A percentile compares a stretch with the other conserved stretches of the same genome.
Conservation (phyloP, 2,113 vertebrate genomes). For the Aptenodytes forsteri region DNA sequence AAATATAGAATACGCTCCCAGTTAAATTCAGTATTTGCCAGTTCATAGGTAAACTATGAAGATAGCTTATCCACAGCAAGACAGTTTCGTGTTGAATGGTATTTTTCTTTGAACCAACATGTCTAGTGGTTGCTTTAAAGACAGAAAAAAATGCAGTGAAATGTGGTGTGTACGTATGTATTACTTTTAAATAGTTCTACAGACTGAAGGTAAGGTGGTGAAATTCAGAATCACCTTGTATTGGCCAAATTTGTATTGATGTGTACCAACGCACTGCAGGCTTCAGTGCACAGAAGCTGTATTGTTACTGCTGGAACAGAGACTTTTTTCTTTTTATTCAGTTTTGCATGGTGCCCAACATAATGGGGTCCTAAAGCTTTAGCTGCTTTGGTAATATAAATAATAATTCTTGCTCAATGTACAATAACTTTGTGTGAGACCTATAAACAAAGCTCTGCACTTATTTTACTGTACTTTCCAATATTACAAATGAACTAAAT, state of each 20-base stretch:
- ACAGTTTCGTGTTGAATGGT: neutral
- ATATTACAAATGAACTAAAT: neutral
- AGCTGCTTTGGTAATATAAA: neutral
- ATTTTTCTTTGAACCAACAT: neutral
- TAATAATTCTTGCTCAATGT: neutral
- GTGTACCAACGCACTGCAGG: neutral
- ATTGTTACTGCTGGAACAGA: neutral
- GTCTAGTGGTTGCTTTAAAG: neutral
- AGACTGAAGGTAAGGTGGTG: neutral
- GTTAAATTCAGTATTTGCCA: neutral
- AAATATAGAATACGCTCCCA: neutral
- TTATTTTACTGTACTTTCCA: neutral
- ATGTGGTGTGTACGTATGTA: fast-evolving
- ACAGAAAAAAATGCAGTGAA: neutral
- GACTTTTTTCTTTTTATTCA: neutral
- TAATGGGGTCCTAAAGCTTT: neutral
- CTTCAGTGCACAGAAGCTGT: neutral
- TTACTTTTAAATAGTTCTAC: neutral
- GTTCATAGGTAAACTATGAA: neutral
- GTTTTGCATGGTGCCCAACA: neutral
- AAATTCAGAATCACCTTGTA: neutral
- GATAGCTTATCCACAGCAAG: neutral
- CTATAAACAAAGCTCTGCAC: neutral
- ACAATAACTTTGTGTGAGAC: neutral
- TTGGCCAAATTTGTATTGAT: neutral